Evolutionary conservation across 1,140 invertebrate species (phyloP), one percentile per base, ranked within the genome.

Genomic region (Brachionus asplanchnoidis): DNA sequence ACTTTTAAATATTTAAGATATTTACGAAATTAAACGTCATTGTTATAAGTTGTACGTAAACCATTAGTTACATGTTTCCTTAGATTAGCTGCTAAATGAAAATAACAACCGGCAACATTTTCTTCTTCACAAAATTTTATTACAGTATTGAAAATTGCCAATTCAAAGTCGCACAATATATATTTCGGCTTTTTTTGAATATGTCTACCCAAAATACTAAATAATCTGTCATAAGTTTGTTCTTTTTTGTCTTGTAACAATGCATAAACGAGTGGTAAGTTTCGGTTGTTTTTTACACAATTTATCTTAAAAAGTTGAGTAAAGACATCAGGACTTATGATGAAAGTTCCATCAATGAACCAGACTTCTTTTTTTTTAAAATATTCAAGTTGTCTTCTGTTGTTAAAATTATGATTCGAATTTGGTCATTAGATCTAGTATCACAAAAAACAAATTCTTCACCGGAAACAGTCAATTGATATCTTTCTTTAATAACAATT

Each of bases 91-190:
- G 56, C 56, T 65, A 65, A 26, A 65, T 65, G 56, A 65, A 65
- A 65, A 65, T 65, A 65, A 17, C 56, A 65, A 65, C 56, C 56
- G 23, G 56, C 56, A 65, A 65, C 23, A 65, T 65, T 65, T 65
- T 5, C 56, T n/a, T 17, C 56, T 26, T 65, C 56, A 26, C 56
- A 65, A 65, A 65, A 65, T 65, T 65, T 65, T 65, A 23, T 65
- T 17, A 65, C 56, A 65, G 56, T 26, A 65, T 65, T 65, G 23
- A 65, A 65, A 65, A 65, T 65, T 26, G 56, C 56, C 9, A 65
- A 65, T 65, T 65, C 56, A 65, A 65, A 65, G 56, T 65, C 56
- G 56, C 56, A 65, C 23, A 65, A 65, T 65, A 65, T 65, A 65
- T 65, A 65, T 65, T 65, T 65, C 56, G 56, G 56, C 56, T 65